Conservation (phyloP, 2,888 invertebrate species). For the Bombyx huttoni region DNA sequence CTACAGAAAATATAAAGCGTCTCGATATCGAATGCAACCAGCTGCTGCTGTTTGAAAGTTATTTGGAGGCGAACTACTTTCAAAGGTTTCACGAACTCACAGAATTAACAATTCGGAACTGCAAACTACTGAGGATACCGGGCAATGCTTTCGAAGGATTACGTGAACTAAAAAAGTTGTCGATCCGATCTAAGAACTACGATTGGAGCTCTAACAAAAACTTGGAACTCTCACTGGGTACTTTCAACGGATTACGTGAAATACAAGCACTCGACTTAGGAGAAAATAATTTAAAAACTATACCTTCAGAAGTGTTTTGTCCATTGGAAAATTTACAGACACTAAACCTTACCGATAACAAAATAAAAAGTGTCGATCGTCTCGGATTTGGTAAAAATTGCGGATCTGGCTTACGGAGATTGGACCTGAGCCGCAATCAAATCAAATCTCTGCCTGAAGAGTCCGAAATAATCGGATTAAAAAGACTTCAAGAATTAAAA, state of each 20-base stretch:
- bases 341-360: constrained; percentile 87
- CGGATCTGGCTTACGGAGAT: constrained; percentile 79
- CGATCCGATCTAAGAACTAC: constrained; percentile 83
- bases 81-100: constrained; percentile 81
- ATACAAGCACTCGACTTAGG: constrained; percentile 83
- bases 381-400: constrained; percentile 79
- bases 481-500: constrained; percentile 83
- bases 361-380: constrained; percentile 81
- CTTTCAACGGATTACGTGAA: constrained; percentile 84
- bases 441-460: constrained; percentile 80
- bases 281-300: constrained; percentile 83
- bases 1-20: constrained; percentile 79
- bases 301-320: constrained; percentile 87
- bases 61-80: constrained; percentile 80
- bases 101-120: constrained; percentile 81
- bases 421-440: constrained; percentile 88
- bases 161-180: constrained; percentile 83
- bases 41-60: constrained; percentile 84
- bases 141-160: constrained; percentile 86
- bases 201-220: constrained; percentile 83
- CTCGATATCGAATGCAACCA: constrained; percentile 84
- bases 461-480: constrained; percentile 81
- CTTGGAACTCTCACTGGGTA: constrained; percentile 80
- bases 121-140: constrained; percentile 84
- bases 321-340: constrained; percentile 83